These are phyloP conservation scores for Orius insidiosus DNA, from an alignment of 1,140 invertebrate species.

Conservation along the genomic window DNA sequence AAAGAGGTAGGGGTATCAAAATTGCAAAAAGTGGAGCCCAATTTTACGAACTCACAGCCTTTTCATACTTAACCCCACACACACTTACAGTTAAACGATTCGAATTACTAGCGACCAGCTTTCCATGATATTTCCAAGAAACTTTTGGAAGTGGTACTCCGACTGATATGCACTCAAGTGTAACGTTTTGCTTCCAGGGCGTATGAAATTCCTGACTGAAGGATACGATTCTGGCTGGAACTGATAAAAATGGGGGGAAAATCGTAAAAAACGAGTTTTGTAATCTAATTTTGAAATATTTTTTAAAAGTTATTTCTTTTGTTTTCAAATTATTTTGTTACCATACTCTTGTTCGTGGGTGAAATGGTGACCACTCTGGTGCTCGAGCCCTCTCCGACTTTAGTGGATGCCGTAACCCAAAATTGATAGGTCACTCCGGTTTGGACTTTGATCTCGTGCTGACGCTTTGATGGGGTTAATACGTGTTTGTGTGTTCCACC, in stretches of 20 bases:
- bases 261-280: not conserved
- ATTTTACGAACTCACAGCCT: no score
- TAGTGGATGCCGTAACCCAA: slow-evolving; percentile 64
- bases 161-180: slow-evolving; percentile 59
- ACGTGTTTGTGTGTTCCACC: slow-evolving; percentile 51
- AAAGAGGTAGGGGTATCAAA: no score
- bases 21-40: no score
- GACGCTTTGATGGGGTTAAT: slow-evolving; percentile 40
- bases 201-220: slow-evolving; percentile 59
- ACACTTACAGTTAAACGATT: slow-evolving; percentile 2
- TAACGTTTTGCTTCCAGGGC: slow-evolving; percentile 70
- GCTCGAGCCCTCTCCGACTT: slow-evolving; percentile 61
- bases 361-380: slow-evolving; percentile 56
- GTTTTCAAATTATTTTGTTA: slow-evolving; percentile 7
- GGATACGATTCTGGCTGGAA: slow-evolving; percentile 63
- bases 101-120: slow-evolving; percentile 13
- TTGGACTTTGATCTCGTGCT: slow-evolving; percentile 52
- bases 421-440: slow-evolving; percentile 58
- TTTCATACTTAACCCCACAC: no score
- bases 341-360: slow-evolving; percentile 52
- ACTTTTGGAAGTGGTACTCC: slow-evolving; percentile 39
- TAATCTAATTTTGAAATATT: not conserved
- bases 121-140: slow-evolving; percentile 19
- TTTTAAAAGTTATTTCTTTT: not conserved
- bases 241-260: slow-evolving; percentile 24